Percentiles rank a stretch among this genome's conserved stretches.
Conservation (phyloP, 2,797 vertebrate species). For the Megaceryle alcyon region DNA sequence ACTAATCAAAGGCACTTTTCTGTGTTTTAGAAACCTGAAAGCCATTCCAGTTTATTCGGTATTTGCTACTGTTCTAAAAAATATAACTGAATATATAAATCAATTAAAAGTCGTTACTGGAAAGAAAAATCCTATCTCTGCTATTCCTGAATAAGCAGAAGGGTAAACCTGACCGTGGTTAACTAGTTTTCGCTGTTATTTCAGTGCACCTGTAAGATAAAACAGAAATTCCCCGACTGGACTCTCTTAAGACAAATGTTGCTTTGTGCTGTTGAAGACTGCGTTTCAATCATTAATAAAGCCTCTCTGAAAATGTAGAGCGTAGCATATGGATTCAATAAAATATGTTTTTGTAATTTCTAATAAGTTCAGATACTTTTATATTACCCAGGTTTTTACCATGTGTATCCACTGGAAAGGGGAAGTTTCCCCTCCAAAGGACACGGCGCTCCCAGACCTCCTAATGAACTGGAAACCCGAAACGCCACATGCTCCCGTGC, state of each 20-base stretch:
- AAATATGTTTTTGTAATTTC: constrained; percentile 86
- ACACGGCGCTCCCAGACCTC: constrained; percentile 58
- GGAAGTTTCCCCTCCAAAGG: constrained; percentile 49
- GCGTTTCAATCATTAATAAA: constrained; percentile 79
- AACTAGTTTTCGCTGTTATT: constrained; percentile 57
- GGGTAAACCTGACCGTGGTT: neutral
- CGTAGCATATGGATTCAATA: constrained; percentile 84
- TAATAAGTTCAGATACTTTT: constrained; percentile 82
- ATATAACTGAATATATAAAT: neutral
- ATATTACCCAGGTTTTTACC: constrained; percentile 78
- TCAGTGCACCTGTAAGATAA: constrained; percentile 83
- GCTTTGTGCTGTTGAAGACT: constrained; percentile 76
- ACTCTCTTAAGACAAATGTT: constrained; percentile 77
- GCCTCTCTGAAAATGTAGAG: constrained; percentile 74
- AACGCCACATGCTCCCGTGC: constrained; percentile 32
- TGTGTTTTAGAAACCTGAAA: constrained; percentile 7
- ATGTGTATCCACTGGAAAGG: constrained; percentile 73
- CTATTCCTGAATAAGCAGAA: constrained; percentile 38
- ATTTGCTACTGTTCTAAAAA: constrained; percentile 7
- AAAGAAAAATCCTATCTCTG: constrained; percentile 10
- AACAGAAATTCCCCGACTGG: constrained; percentile 73
- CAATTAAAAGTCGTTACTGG: constrained; percentile 21
- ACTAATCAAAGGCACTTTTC: neutral
- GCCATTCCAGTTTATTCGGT: neutral
- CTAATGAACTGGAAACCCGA: constrained; percentile 70